These are phyloP conservation scores for Rhagoletis zephyria DNA, from an alignment of 1,140 invertebrate genomes.

Conservation along the genomic window DNA sequence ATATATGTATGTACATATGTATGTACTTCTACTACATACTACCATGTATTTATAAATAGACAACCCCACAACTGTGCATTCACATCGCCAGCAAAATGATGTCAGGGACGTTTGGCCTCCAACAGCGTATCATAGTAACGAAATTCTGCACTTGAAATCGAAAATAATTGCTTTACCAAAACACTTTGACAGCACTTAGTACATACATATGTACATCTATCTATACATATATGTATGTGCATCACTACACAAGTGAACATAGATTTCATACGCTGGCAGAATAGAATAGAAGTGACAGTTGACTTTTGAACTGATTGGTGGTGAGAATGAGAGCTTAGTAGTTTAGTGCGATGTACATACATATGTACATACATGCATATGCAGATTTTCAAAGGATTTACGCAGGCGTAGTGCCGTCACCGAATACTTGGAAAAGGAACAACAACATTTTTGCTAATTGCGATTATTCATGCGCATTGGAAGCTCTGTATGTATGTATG, in stretches of 20 bases:
- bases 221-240: too few relatives aligned
- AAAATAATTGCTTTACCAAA: conserved; percentile 33
- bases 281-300: neutral
- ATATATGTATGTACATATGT: too few relatives aligned
- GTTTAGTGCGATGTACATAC: neutral
- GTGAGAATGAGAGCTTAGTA: neutral
- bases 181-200: neutral
- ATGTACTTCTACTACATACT: too few relatives aligned
- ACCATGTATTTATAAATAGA: neutral
- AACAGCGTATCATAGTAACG: neutral
- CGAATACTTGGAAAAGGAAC: neutral
- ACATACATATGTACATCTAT: neutral
- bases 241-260: neutral
- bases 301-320: conserved; percentile 15
- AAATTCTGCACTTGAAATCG: conserved; percentile 28
- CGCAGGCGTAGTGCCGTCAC: neutral
- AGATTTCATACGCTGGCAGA: neutral
- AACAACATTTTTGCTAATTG: neutral
- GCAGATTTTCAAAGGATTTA: conserved; percentile 9
- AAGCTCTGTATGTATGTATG: neutral
- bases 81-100: neutral
- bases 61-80: neutral
- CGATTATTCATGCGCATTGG: conserved; percentile 25
- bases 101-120: neutral
- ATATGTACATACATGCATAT: too few relatives aligned